Conservation (phyloP, 1,140 invertebrate genomes). For the Drosophila rufa region DNA sequence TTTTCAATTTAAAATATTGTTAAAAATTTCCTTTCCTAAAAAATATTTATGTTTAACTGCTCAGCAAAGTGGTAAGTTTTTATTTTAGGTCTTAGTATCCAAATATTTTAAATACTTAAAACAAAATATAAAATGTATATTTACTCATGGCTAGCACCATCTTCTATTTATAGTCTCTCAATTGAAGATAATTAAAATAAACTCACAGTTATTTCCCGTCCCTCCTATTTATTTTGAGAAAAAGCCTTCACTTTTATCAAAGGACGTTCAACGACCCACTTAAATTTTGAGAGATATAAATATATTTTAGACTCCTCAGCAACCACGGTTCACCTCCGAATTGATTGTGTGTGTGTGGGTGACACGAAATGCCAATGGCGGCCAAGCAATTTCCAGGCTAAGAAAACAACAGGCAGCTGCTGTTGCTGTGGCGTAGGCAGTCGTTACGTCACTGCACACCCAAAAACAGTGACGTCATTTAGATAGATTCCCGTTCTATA, state of each 20-base stretch:
- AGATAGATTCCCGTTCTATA: conserved; percentile 28
- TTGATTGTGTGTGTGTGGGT: conserved; percentile 16
- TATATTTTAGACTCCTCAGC: conserved; percentile 2
- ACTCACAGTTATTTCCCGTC: not conserved
- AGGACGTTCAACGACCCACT: not conserved
- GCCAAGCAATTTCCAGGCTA: conserved; percentile 15
- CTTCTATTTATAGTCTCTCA: too few species aligned
- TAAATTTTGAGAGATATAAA: not conserved
- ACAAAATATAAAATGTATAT: too few species aligned
- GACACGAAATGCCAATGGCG: conserved; percentile 20
- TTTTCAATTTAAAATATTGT: too few species aligned
- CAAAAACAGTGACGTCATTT: conserved; percentile 38
- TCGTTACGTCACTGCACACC: conserved; percentile 29
- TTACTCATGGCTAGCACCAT: too few species aligned
- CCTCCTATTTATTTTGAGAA: not conserved
- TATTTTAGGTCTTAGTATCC: too few species aligned
- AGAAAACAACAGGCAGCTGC: not conserved
- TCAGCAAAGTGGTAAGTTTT: too few species aligned
- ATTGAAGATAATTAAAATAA: too few species aligned
- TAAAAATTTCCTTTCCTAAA: too few species aligned
- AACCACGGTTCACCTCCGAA: conserved; percentile 11
- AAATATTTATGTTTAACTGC: too few species aligned
- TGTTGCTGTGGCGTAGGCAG: conserved; percentile 12
- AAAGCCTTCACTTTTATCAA: not conserved
- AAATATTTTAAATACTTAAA: too few species aligned